A percentile compares a stretch with the other conserved stretches of the same genome.
Conservation (phyloP, 2,888 invertebrate genomes). For the Spilarctia lutea region DNA sequence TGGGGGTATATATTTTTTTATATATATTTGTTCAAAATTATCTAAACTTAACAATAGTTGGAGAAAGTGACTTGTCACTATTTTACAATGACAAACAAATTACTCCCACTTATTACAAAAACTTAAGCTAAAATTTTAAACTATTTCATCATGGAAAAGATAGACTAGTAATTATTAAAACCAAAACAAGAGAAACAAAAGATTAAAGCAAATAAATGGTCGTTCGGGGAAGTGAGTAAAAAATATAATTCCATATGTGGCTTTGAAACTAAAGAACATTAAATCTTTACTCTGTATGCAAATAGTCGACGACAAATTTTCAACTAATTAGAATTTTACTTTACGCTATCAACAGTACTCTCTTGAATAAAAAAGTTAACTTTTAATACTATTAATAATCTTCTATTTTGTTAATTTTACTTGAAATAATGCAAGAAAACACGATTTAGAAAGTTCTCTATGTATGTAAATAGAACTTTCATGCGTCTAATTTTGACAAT, state of each 20-base stretch:
- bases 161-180: not conserved
- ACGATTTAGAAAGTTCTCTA: too few species aligned
- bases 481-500: too few species aligned
- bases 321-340: not conserved
- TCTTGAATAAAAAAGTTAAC: not conserved
- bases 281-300: constrained; percentile 16
- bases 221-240: not conserved
- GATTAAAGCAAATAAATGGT: constrained; percentile 2
- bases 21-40: too few species aligned
- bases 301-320: constrained; percentile 3
- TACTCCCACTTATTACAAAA: too few species aligned
- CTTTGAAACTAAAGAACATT: constrained; percentile 17
- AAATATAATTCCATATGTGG: constrained; percentile 12
- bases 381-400: too few species aligned
- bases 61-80: too few species aligned
- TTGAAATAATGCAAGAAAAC: too few species aligned
- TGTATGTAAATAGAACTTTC: too few species aligned
- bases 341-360: not conserved
- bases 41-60: too few species aligned
- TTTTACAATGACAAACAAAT: too few species aligned
- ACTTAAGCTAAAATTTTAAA: not conserved
- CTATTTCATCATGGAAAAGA: not conserved
- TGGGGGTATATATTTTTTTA: too few species aligned
- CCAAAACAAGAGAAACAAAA: not conserved
- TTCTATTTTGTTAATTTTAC: too few species aligned